Evolutionary conservation across 2,797 vertebrate genomes (phyloP).

Genomic region (Neostethus bicornis): DNA sequence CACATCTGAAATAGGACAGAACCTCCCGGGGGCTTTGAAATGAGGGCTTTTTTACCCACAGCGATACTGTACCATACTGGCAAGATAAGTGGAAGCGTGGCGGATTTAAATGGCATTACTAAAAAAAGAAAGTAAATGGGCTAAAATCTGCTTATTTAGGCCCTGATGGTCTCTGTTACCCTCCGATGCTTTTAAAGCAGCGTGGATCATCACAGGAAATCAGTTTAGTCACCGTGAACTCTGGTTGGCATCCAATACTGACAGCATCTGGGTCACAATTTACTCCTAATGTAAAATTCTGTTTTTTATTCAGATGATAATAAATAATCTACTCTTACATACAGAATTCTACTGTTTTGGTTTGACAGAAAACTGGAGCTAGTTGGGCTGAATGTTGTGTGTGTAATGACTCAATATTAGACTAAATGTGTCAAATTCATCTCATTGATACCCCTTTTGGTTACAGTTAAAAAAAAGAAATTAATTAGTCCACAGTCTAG

Average conservation of each 20-base stretch:
- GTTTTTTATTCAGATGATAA: neutral
- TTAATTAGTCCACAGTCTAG: too few relatives aligned
- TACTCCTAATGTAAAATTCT: neutral
- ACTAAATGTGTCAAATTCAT: too few relatives aligned
- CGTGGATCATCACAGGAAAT: conserved; percentile 29
- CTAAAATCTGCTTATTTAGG: conserved; percentile 29
- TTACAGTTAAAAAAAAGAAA: too few relatives aligned
- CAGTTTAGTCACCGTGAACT: conserved; percentile 14
- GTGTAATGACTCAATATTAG: too few relatives aligned
- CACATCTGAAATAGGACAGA: conserved; percentile 66
- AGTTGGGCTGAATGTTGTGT: neutral
- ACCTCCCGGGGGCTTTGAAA: conserved; percentile 67
- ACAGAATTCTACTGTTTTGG: neutral
- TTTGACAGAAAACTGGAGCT: neutral
- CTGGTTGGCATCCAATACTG: conserved; percentile 5
- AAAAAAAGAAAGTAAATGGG: conserved; percentile 27
- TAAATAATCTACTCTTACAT: neutral
- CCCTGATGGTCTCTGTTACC: conserved; percentile 15
- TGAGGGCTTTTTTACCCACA: conserved; percentile 51
- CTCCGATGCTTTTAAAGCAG: conserved; percentile 33
- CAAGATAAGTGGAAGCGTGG: conserved; percentile 54
- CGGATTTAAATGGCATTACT: conserved; percentile 60
- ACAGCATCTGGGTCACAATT: neutral
- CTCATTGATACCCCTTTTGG: too few relatives aligned
- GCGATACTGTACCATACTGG: conserved; percentile 37